Evolutionary conservation across 1,140 invertebrate species (phyloP).

Genomic region (Polypedilum pembai): DNA sequence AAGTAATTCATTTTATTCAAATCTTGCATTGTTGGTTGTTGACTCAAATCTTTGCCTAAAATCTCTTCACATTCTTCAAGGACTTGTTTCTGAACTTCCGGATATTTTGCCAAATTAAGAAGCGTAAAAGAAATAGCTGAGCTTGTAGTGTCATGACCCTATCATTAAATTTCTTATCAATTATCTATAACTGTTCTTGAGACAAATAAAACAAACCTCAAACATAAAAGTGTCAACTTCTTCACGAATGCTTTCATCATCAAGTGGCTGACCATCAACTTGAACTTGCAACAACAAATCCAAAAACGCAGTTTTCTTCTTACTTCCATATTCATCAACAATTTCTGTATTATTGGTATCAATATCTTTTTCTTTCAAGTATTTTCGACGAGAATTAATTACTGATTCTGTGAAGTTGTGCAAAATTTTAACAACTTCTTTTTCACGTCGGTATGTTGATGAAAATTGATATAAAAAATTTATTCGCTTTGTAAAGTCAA

Average conservation of each 20-base stretch:
- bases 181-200: too few species aligned
- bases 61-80: constrained; percentile 46
- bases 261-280: constrained; percentile 49
- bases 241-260: constrained; percentile 58
- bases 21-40: constrained; percentile 48
- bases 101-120: constrained; percentile 39
- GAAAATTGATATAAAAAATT: neutral
- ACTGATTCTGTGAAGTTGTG: constrained; percentile 60
- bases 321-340: constrained; percentile 38
- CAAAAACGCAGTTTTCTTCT: constrained; percentile 63
- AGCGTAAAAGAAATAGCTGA: constrained; percentile 41
- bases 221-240: constrained; percentile 73
- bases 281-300: constrained; percentile 62
- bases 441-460: neutral
- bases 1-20: constrained; percentile 58
- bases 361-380: constrained; percentile 35
- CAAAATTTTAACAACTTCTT: constrained; percentile 45
- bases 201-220: too few species aligned
- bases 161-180: neutral
- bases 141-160: constrained; percentile 44
- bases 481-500: constrained; percentile 25
- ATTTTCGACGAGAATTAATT: constrained; percentile 43
- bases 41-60: constrained; percentile 42
- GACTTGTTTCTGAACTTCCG: constrained; percentile 45
- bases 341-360: constrained; percentile 28